These are phyloP conservation scores for Crambe crambe DNA, from an alignment of 37 sponge, comb jelly and placozoan species.

Conservation along the genomic window DNA sequence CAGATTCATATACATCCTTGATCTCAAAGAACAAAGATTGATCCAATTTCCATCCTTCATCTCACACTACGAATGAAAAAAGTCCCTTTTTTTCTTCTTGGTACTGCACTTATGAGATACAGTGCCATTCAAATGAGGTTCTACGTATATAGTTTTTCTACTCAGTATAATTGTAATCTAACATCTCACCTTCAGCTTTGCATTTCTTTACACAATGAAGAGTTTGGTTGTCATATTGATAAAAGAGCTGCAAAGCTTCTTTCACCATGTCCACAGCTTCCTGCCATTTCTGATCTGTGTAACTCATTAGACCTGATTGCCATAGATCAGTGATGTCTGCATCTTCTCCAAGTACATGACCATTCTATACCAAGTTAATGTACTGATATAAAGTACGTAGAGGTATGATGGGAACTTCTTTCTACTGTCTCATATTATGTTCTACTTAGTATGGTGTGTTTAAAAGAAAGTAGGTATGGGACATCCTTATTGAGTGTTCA, in stretches of 20 bases:
- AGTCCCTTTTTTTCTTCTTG: too few species aligned
- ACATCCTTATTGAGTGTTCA: too few species aligned
- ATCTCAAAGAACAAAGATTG: too few species aligned
- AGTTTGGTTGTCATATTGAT: conserved; percentile 58
- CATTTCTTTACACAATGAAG: conserved; percentile 54
- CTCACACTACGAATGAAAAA: too few species aligned
- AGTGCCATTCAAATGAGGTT: too few species aligned
- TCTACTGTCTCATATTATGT: too few species aligned
- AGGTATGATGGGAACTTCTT: neutral
- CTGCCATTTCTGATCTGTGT: conserved; percentile 53
- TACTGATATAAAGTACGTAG: neutral
- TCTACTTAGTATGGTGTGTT: neutral
- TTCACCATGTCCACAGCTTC: conserved; percentile 55
- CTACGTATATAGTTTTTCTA: too few species aligned
- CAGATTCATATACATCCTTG: too few species aligned
- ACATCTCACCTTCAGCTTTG: conserved; percentile 22
- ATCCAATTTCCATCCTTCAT: too few species aligned
- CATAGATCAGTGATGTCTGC: conserved; percentile 48
- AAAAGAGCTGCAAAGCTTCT: conserved; percentile 48
- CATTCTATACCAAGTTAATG: conserved; percentile 39
- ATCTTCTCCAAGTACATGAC: conserved; percentile 54
- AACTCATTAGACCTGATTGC: conserved; percentile 42
- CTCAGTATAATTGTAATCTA: too few species aligned
- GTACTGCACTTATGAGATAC: too few species aligned
- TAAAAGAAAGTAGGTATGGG: neutral